A percentile compares a stretch with the other conserved stretches of the same genome.
These are phyloP conservation scores for Caenorhabditis panamensis DNA, from an alignment of 2,888 invertebrate genomes.

Conservation along the genomic window DNA sequence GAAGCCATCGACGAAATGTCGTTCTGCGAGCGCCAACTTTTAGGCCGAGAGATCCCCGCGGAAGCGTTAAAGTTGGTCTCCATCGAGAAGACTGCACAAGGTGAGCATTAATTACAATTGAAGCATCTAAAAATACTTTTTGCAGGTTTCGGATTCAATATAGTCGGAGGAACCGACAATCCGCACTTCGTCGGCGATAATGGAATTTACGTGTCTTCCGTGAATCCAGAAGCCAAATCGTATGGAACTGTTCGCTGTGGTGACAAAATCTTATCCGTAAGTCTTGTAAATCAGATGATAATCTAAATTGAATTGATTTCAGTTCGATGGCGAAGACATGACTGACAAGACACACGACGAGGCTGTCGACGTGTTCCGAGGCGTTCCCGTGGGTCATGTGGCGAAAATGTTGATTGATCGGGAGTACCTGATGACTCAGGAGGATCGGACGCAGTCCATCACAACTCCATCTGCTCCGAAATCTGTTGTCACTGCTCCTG, in stretches of 20 bases:
- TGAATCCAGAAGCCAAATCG: constrained; percentile 82
- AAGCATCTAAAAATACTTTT: background rate
- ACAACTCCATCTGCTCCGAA: constrained; percentile 25
- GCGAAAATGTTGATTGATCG: constrained; percentile 62
- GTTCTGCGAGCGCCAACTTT: constrained; percentile 21
- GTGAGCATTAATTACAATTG: background rate
- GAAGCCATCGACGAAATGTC: constrained; percentile 52
- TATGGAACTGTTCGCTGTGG: constrained; percentile 82
- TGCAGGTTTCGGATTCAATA: constrained; percentile 83
- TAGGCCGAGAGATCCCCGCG: constrained; percentile 12
- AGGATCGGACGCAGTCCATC: constrained; percentile 38
- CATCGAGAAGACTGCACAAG: constrained; percentile 63
- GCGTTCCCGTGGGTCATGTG: constrained; percentile 49
- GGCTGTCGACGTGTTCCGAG: constrained; percentile 70
- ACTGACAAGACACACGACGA: constrained; percentile 70
- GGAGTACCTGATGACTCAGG: constrained; percentile 27
- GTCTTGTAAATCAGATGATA: background rate
- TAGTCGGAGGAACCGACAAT: constrained; percentile 82
- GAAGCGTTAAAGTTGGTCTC: constrained; percentile 59
- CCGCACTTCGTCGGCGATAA: constrained; percentile 81
- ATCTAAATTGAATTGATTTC: constrained; percentile 27
- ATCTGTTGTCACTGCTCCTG: background rate
- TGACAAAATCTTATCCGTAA: constrained; percentile 69
- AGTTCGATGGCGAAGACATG: constrained; percentile 73
- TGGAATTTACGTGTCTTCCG: constrained; percentile 82